phyloP scores from a whole-genome alignment of 2,113 vertebrate genomes.

The Dasyprocta punctata region DNA sequence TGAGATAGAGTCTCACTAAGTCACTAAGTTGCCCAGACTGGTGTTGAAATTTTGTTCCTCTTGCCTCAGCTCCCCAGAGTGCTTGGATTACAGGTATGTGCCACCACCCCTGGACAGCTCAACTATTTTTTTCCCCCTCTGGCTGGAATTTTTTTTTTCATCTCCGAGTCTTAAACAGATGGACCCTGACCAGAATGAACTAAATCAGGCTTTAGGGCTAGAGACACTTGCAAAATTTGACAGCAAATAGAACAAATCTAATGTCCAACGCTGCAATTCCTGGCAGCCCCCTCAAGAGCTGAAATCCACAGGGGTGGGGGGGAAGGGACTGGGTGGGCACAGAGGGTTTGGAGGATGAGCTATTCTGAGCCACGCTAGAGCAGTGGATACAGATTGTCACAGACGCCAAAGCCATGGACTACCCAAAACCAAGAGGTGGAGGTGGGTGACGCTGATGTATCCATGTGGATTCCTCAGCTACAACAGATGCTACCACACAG shows the following conservation, averaged over 20 bases:
- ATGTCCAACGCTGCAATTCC: neutral
- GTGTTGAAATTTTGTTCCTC: neutral
- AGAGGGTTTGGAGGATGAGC: neutral
- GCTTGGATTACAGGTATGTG: neutral
- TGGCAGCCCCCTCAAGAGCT: neutral
- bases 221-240: neutral
- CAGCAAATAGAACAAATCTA: neutral
- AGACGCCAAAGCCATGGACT: neutral
- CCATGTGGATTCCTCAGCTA: neutral
- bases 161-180: neutral
- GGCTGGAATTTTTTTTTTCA: neutral
- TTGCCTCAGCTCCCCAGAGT: neutral
- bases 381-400: neutral
- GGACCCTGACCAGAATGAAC: neutral
- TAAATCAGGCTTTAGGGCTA: conserved; percentile 1
- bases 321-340: neutral
- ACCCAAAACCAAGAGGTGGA: neutral
- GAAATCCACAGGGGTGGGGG: neutral
- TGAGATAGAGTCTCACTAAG: neutral
- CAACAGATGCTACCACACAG: neutral
- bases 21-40: neutral
- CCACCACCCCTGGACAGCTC: neutral
- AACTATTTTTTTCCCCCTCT: neutral
- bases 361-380: neutral
- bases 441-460: neutral